phyloP scores from a whole-genome alignment of 2,113 vertebrate genomes.

The Myotis yumanensis region DNA sequence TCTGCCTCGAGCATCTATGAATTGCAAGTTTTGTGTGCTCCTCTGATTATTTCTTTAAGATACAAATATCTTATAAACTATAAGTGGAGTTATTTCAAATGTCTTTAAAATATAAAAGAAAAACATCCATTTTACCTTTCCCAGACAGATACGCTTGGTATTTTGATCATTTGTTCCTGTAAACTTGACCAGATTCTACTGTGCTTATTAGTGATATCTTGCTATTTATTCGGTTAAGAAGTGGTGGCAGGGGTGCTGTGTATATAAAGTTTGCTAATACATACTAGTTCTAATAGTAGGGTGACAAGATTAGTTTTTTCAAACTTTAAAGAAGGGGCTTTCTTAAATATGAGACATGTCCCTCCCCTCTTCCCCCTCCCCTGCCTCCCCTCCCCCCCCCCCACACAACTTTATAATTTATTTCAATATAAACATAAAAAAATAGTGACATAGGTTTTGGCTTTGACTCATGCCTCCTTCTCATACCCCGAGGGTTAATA shows the following conservation, averaged over 20 bases:
- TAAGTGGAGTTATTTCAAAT: background rate
- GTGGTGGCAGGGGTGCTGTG: background rate
- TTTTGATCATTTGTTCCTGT: background rate
- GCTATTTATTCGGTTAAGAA: background rate
- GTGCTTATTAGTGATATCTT: background rate
- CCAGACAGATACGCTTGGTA: background rate
- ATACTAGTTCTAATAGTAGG: background rate
- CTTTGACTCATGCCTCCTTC: background rate
- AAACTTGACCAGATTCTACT: background rate
- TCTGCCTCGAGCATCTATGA: background rate
- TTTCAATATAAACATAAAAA: background rate
- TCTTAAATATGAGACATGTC: background rate
- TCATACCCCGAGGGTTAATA: background rate
- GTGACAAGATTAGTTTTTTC: background rate
- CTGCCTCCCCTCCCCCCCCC: rapidly evolving
- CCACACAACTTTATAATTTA: background rate
- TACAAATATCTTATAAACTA: background rate
- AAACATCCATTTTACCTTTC: background rate
- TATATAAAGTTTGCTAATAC: background rate
- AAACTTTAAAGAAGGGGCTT: background rate
- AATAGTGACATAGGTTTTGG: background rate
- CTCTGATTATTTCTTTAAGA: background rate
- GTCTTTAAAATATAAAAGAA: slow-evolving; percentile 23
- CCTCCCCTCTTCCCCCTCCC: rapidly evolving
- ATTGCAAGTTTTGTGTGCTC: background rate